Base-by-base conservation (phyloP, 1,140 invertebrate species). In the Agrilus planipennis region DNA sequence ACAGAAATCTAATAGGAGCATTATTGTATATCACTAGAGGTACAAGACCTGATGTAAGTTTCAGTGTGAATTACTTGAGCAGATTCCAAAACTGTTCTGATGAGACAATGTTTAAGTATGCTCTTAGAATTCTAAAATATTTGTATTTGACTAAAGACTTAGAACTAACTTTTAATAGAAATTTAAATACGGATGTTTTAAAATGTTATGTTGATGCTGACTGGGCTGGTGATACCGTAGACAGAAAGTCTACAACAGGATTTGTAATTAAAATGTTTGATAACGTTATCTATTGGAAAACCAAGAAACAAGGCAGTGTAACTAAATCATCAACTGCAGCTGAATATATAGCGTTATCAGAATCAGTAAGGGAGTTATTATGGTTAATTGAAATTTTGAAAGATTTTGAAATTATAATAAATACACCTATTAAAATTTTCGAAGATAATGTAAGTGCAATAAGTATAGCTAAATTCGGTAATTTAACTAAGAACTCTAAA, bases 11-110 rank as follows among this genome's bases (percentile, higher is more conserved):
- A 50, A 44, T 60, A 53, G 46, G 60, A 46, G 37, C 49, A 41
- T 47, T 66, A 40, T 52, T 64, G 42, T 66, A 62, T 50, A 60
- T 66, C 34, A 63, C 54, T 54, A 46, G 51, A 41, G 55, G 46
- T 14, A 66, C 61, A 18, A 52, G 60, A 46, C 62, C 59, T 46
- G 56, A 65, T 51, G 44, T 62, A 38, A 37, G 19, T 12, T 55
- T 32, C 32, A 39, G 44, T 22, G 51, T 55, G 7, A 51, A 53
- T 37, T 55, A 55, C 46, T 22, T 62, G 28, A 62, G 59, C 45
- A 40, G 57, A 42, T 62, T 39, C 41, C 55, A 62, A 54, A 58
- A 46, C 47, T 60, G 57, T 54, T 61, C 55, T 44, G 36, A 54
- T 43, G 27, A 40, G 42, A 61, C 51, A 34, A 56, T 63, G 52